Conservation (phyloP, 2,797 vertebrate genomes). For the Poeciliopsis gracilis region DNA sequence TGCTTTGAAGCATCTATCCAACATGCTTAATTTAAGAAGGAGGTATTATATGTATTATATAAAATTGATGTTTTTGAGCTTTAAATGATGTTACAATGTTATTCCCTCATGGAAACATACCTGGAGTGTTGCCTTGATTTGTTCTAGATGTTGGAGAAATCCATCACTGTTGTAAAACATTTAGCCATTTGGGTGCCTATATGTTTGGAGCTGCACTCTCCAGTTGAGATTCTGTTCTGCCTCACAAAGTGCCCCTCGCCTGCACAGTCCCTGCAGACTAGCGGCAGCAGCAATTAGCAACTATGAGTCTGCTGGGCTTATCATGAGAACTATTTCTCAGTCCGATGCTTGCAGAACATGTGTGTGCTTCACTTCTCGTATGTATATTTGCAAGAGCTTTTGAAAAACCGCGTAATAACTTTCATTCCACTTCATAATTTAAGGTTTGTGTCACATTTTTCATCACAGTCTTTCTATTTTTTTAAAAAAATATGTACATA, state of each 20-base stretch:
- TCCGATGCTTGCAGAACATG: background rate
- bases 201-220: background rate
- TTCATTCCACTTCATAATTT: background rate
- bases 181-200: background rate
- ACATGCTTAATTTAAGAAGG: background rate
- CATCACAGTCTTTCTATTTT: background rate
- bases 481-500: background rate
- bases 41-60: background rate
- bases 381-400: background rate
- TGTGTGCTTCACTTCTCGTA: background rate
- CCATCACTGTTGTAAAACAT: too few relatives aligned
- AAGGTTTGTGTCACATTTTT: background rate
- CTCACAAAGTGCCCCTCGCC: background rate
- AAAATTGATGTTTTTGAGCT: background rate
- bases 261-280: background rate
- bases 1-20: background rate
- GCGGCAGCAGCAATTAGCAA: background rate
- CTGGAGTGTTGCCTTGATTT: background rate
- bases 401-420: background rate
- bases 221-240: background rate
- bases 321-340: background rate
- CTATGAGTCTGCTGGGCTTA: background rate
- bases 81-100: background rate
- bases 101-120: background rate
- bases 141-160: background rate